Conservation (phyloP, 2,797 vertebrate genomes). For the Urocyon cinereoargenteus region DNA sequence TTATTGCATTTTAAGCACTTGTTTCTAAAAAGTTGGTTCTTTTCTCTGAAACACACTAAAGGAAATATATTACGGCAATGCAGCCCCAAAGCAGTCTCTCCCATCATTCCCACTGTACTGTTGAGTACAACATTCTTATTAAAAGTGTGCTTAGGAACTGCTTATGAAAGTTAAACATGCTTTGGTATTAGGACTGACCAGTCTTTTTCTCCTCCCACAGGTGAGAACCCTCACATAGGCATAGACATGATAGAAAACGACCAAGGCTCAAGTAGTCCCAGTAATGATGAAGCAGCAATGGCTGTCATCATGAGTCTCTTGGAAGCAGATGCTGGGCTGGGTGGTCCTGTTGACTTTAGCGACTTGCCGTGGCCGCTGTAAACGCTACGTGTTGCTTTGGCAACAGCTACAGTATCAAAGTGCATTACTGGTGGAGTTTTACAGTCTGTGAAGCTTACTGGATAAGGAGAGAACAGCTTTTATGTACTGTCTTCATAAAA, state of each 20-base stretch:
- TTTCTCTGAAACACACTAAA: conserved; percentile 43
- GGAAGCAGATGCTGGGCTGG: conserved; percentile 98
- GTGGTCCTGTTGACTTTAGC: conserved; percentile 98
- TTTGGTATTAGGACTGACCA: not conserved
- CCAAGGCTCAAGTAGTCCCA: conserved; percentile 98
- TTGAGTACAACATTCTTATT: not conserved
- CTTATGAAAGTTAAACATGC: not conserved
- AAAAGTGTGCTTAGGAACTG: conserved; percentile 20
- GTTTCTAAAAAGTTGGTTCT: conserved; percentile 45
- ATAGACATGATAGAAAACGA: conserved; percentile 97
- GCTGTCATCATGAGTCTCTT: conserved; percentile 99
- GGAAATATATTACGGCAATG: not conserved
- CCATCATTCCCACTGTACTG: not conserved
- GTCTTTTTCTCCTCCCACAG: conserved; percentile 83
- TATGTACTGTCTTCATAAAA: conserved; percentile 88
- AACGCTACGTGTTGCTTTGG: conserved; percentile 84
- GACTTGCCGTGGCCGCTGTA: conserved; percentile 99
- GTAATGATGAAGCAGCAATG: conserved; percentile 99
- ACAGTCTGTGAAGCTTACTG: conserved; percentile 86
- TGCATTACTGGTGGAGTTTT: conserved; percentile 89
- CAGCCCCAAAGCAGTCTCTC: not conserved
- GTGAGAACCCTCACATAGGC: conserved; percentile 96
- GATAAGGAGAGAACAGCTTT: conserved; percentile 87
- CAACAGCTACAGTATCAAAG: conserved; percentile 85
- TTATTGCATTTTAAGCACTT: conserved; percentile 47